A percentile compares a stretch with the other conserved stretches of the same genome.
Conservation (phyloP, 2,113 vertebrate genomes). For the Seriola dumerili region DNA sequence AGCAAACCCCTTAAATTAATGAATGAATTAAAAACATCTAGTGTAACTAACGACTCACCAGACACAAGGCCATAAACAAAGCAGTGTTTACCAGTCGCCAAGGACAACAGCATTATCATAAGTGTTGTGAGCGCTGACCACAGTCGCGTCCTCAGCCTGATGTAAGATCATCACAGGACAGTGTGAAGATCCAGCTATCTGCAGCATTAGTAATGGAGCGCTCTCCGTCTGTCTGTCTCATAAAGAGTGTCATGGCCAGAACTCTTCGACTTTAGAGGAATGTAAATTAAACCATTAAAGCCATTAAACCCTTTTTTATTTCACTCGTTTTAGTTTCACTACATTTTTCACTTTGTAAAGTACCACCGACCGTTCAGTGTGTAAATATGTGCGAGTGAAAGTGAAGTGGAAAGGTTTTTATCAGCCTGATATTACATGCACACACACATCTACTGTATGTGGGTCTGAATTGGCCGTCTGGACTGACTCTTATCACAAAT, state of each 20-base stretch:
- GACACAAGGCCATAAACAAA: conserved; percentile 3
- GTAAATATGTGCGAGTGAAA: neutral
- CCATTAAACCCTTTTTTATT: too few relatives aligned
- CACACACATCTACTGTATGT: neutral
- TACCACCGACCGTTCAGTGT: neutral
- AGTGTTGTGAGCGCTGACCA: conserved; percentile 21
- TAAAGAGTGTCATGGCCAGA: neutral
- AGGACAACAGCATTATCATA: conserved; percentile 44
- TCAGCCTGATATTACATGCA: too few relatives aligned
- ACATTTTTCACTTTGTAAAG: neutral
- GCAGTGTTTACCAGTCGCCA: conserved; percentile 49
- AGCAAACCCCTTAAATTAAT: too few relatives aligned
- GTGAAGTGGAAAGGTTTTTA: neutral
- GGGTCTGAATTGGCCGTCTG: neutral
- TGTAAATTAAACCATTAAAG: too few relatives aligned
- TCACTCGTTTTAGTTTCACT: neutral
- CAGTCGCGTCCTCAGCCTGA: conserved; percentile 55
- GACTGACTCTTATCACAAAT: conserved; percentile 5
- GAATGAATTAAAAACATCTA: too few relatives aligned
- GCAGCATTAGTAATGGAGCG: conserved; percentile 31
- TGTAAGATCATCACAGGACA: conserved; percentile 24
- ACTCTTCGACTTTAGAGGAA: too few relatives aligned
- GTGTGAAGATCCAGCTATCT: neutral
- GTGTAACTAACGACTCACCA: too few relatives aligned
- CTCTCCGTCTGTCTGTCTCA: conserved; percentile 25